phyloP scores from a whole-genome alignment of 2,888 invertebrate species.

The Nephrocerus scutellatus region DNA sequence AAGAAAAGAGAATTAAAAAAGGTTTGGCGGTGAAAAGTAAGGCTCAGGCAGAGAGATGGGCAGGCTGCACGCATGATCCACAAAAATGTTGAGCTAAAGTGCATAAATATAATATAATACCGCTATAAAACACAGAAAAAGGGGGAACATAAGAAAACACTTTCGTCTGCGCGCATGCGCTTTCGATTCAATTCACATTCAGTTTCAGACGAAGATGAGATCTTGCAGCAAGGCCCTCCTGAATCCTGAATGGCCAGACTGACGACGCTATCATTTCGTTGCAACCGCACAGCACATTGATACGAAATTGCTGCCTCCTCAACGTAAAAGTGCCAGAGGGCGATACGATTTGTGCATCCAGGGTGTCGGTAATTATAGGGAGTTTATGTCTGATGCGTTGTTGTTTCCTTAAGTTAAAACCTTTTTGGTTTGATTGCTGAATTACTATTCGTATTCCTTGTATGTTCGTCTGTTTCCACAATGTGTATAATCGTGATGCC shows the following conservation, averaged over 20 bases:
- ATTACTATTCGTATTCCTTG: no score
- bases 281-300: conserved; percentile 18
- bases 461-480: no score
- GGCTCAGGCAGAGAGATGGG: no score
- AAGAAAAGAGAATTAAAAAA: conserved; percentile 9
- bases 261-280: no score
- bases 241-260: no score
- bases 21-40: no score
- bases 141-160: neutral
- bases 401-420: conserved; percentile 11
- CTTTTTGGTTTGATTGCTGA: conserved; percentile 34
- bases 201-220: conserved; percentile 1
- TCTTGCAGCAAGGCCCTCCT: neutral
- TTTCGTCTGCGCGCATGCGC: neutral
- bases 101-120: no score
- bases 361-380: conserved; percentile 48
- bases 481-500: no score
- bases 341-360: conserved; percentile 46
- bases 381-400: conserved; percentile 41
- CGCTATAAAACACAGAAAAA: no score
- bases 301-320: neutral
- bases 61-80: no score
- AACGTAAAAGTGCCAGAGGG: conserved; percentile 32
- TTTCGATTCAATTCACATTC: neutral
- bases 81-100: no score